Base-by-base conservation (phyloP, 1,140 invertebrate genomes). In the Cardiocondyla obscurior region DNA sequence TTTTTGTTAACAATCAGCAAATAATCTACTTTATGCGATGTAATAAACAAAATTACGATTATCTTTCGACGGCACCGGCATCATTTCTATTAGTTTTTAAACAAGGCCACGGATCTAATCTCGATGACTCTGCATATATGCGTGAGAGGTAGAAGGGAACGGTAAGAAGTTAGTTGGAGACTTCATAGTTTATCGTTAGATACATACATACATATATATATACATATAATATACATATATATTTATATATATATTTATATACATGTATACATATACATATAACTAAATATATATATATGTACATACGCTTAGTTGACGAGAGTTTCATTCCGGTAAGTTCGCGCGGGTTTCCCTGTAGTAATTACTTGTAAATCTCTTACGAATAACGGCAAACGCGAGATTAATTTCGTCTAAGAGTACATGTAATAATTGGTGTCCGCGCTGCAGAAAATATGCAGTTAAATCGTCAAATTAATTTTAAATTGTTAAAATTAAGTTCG, bases 121-220 rank as follows among this genome's bases (percentile, higher is more conserved):
- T 69, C 60, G 22, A 79, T 67, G 44, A 67, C 74, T 79, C 22
- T n/a, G 16, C 46, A 39, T 49, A 22, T 28, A 10, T 64, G 36
- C 33, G 16, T 39, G 33, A 64, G 46, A 57, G 46, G 19, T 7
- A 60, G 7, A 14, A 65, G 42, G 49, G 33, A 77, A 83, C 73
- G 53, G 58, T 25, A n/a, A n/a, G 25, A 74, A 81, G 83, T 85
- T 70, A 55, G 70, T 67, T 64, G 33, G 46, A 69, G 76, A 81
- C 77, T 81, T 81, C 69, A 73, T 73, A 73, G 77, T 73, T 81
- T 73, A 57, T 81, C 74, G 79, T 81, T 81, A 44, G 67, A 72
- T 55, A n/a, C 67, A 28, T 49, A 53, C 44, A 73, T n/a, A 19
- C 58, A 70, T 28, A 57, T 51, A 53, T 42, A 60, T 44, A 44